Conservation (phyloP, 2,113 vertebrate species). For the Oryzias curvinotus region DNA sequence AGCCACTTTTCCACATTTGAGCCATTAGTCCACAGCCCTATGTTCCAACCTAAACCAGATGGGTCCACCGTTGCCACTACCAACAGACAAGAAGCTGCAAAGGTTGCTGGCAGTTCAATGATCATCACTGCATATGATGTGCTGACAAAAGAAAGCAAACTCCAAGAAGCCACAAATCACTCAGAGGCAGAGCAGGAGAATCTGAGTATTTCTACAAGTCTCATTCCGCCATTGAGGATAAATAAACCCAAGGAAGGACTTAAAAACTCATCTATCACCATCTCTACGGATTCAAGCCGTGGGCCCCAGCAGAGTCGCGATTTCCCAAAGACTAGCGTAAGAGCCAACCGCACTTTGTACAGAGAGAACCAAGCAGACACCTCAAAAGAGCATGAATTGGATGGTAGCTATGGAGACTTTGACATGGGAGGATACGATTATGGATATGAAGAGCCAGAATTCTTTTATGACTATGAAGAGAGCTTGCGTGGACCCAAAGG, state of each 20-base stretch:
- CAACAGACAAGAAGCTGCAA: slow-evolving; percentile 8
- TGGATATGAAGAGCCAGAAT: slow-evolving; percentile 85
- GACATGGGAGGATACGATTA: slow-evolving; percentile 83
- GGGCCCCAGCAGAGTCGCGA: slow-evolving; percentile 50
- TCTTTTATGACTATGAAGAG: slow-evolving; percentile 83
- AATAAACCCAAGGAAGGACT: slow-evolving; percentile 63
- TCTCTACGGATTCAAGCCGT: slow-evolving; percentile 20
- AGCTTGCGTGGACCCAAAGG: slow-evolving; percentile 87
- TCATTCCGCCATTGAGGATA: slow-evolving; percentile 60
- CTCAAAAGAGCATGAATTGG: slow-evolving; percentile 71
- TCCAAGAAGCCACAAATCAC: slow-evolving; percentile 25
- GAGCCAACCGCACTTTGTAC: slow-evolving; percentile 78
- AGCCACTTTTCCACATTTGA: slow-evolving; percentile 40
- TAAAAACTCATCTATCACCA: slow-evolving; percentile 56
- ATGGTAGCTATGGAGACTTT: slow-evolving; percentile 78
- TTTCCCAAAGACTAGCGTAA: slow-evolving; percentile 64
- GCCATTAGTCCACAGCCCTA: slow-evolving; percentile 17
- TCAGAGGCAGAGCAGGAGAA: slow-evolving; percentile 63
- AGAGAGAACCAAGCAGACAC: slow-evolving; percentile 72
- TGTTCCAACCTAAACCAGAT: slow-evolving; percentile 13
- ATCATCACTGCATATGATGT: slow-evolving; percentile 30
- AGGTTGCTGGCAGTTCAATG: slow-evolving; percentile 41
- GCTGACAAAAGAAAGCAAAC: slow-evolving; percentile 7
- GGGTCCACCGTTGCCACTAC: slow-evolving; percentile 15
- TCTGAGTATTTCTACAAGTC: slow-evolving; percentile 47